Evolutionary conservation across 2,888 invertebrate species (phyloP).

Genomic region (Toxonevra muliebris): DNA sequence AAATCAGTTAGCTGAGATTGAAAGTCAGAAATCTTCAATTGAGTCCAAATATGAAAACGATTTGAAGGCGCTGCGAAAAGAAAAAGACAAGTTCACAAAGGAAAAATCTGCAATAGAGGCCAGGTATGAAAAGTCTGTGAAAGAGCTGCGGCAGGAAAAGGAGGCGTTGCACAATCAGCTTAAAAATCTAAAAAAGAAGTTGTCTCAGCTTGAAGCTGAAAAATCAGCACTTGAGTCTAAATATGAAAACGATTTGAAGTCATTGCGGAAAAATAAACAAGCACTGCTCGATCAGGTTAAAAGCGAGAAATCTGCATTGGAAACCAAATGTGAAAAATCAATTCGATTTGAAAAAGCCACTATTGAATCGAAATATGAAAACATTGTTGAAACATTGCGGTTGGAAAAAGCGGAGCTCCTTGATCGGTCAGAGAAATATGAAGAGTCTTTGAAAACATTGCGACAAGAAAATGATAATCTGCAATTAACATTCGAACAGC

Average conservation of each 20-base stretch:
- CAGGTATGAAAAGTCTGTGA: too few species aligned
- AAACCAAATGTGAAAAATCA: background rate
- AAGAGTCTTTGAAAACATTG: conserved; percentile 6
- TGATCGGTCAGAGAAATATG: background rate
- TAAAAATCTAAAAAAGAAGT: too few species aligned
- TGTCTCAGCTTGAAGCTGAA: too few species aligned
- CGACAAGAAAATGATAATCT: conserved; percentile 29
- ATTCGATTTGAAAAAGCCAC: background rate
- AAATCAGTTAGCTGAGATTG: too few species aligned
- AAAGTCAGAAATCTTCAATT: background rate
- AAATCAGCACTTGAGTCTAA: too few species aligned
- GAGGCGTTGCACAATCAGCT: too few species aligned
- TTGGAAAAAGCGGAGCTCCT: too few species aligned
- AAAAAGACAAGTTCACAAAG: too few species aligned
- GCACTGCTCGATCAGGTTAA: conserved; percentile 9
- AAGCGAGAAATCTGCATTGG: conserved; percentile 12
- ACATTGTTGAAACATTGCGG: conserved; percentile 1
- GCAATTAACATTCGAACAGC: conserved; percentile 28
- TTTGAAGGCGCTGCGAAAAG: background rate
- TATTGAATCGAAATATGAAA: conserved; percentile 18
- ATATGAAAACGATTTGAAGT: too few species aligned
- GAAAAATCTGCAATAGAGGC: too few species aligned
- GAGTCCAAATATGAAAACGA: background rate
- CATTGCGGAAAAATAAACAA: conserved; percentile 9
- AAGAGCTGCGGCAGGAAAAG: too few species aligned